Base-by-base conservation (phyloP, 2,888 invertebrate species). In the Frankliniella fusca region DNA sequence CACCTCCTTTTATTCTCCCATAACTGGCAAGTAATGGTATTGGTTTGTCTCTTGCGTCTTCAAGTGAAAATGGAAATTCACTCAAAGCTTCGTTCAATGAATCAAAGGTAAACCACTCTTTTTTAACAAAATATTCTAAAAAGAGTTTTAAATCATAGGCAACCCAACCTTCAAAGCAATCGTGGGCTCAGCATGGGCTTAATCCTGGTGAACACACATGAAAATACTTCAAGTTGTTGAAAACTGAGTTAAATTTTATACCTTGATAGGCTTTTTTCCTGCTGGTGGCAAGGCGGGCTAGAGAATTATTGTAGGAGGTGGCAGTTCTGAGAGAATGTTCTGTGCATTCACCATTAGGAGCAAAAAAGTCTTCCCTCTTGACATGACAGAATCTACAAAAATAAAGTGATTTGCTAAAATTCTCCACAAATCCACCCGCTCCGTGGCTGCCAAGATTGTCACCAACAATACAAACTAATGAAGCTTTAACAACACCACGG, bases 191-290 rank as follows among this genome's bases (percentile, higher is more conserved):
- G 27, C 82, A 82, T 11, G 79, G 76, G 38, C 38, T 38, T 23
- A 82, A 79, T n/a, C 82, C 70, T 38, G 82, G 82, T 10, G 12
- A 18, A 28, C 79, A 79, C 7, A 80, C 82, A 80, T 82, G 82
- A 15, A 79, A 82, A 50, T 80, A 27, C 48, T 80, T 18, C 9
- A 82, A 23, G 20, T 20, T 38, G 23, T 81, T 81, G 80, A 81
- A 81, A 54, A 81, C 61, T 27, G 81, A 81, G 28, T 81, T 48
- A 80, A 81, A 80, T 23, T 81, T 81, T 10, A 81, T 23, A 28
- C 81, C 81, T 11, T 81, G 20, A 23, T 80, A 76, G 18, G 38
- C 15, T 70, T 80, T 80, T n/a, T 80, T 80, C 23, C 11, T 80
- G 23, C n/a, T 20, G 11, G 70, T 23, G 11, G n/a, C 23, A 20